Conservation (phyloP, 2,113 vertebrate species). For the Protobothrops mucrosquamatus region DNA sequence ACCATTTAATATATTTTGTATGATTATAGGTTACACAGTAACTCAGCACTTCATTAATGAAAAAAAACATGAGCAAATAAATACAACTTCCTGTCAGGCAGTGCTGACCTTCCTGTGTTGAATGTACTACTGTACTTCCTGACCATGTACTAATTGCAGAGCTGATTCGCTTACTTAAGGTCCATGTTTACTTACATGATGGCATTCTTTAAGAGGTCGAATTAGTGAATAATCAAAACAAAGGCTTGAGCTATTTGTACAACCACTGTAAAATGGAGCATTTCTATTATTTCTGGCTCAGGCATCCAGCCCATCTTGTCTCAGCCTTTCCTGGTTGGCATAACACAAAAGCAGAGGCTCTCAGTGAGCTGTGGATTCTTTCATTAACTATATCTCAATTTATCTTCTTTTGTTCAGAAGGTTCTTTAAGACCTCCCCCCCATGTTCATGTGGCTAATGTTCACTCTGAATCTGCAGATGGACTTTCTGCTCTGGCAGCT, state of each 20-base stretch:
- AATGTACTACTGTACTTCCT: conserved; percentile 17
- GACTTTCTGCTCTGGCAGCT: neutral
- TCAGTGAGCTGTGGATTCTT: conserved; percentile 37
- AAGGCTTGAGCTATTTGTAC: conserved; percentile 42
- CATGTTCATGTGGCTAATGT: neutral
- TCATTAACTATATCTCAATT: conserved; percentile 38
- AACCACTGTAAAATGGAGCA: conserved; percentile 42
- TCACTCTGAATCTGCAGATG: neutral
- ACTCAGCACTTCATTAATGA: conserved; percentile 21
- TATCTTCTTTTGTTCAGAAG: conserved; percentile 19
- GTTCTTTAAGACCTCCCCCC: conserved; percentile 6
- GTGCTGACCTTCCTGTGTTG: conserved; percentile 24
- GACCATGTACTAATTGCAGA: conserved; percentile 24
- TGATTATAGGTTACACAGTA: neutral
- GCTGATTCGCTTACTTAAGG: conserved; percentile 37
- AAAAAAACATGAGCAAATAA: neutral
- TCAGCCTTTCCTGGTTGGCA: conserved; percentile 31
- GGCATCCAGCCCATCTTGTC: conserved; percentile 38
- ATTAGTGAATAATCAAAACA: conserved; percentile 38
- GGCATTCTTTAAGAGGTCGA: conserved; percentile 49
- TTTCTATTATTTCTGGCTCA: conserved; percentile 59
- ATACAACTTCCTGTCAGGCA: neutral
- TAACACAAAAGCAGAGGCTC: conserved; percentile 35
- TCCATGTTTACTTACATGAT: conserved; percentile 37
- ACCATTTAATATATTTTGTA: neutral